A percentile compares a stretch with the other conserved stretches of the same genome.
Conservation (phyloP, 2,888 invertebrate species). For the Rapana venosa region DNA sequence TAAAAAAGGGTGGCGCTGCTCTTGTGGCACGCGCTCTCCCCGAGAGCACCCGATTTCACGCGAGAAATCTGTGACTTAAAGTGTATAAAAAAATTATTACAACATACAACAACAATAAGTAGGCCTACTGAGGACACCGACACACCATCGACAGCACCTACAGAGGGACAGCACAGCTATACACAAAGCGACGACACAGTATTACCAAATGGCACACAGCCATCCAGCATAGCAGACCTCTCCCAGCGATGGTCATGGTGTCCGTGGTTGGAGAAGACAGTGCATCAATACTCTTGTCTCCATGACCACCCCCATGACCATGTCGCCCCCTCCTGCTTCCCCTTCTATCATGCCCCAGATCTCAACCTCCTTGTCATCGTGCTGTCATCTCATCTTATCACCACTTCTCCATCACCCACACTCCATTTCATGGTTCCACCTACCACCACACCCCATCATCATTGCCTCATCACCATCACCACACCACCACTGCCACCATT, state of each 20-base stretch:
- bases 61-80: no score
- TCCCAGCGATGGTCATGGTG: constrained; percentile 78
- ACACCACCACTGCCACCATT: neutral
- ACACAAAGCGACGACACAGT: neutral
- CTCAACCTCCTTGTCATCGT: constrained; percentile 82
- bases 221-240: constrained; percentile 66
- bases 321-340: constrained; percentile 88
- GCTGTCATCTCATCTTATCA: constrained; percentile 51
- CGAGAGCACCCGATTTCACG: no score
- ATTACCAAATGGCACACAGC: no score
- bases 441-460: neutral
- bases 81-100: no score
- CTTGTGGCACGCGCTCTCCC: no score
- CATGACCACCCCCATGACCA: constrained; percentile 85
- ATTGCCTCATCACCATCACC: neutral
- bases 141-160: neutral
- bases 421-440: no score
- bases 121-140: neutral
- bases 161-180: neutral
- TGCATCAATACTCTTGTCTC: constrained; percentile 78
- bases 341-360: constrained; percentile 87
- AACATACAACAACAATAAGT: no score
- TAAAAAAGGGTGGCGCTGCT: no score
- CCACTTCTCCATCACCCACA: no score
- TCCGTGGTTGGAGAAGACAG: constrained; percentile 78